Evolutionary conservation across 2,113 vertebrate genomes (phyloP).

Genomic region (Sinocyclocheilus grahami): DNA sequence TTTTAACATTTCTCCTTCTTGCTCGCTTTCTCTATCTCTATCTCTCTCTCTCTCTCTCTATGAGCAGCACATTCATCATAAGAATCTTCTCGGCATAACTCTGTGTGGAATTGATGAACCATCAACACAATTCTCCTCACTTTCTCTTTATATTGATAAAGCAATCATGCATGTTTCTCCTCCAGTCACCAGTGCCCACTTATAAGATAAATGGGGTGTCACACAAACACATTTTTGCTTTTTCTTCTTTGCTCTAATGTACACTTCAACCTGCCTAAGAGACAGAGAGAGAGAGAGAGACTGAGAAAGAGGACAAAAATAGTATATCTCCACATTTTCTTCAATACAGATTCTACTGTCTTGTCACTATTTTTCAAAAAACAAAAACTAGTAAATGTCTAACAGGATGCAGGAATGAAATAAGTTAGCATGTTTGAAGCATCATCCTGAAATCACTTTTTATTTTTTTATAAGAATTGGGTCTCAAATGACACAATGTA

Average conservation of each 20-base stretch:
- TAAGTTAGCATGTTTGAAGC: no score
- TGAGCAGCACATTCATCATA: constrained; percentile 68
- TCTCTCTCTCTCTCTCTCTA: constrained; percentile 7
- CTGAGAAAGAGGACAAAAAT: not conserved
- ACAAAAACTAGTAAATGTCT: not conserved
- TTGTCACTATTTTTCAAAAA: not conserved
- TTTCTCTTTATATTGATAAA: constrained; percentile 71
- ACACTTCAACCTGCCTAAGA: not conserved
- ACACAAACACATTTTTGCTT: constrained; percentile 42
- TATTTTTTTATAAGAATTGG: no score
- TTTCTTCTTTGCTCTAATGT: constrained; percentile 33
- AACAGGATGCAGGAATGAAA: not conserved
- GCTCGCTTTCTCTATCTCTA: not conserved
- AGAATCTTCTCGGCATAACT: constrained; percentile 49
- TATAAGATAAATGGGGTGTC: constrained; percentile 67
- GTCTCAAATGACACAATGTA: no score
- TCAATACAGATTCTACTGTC: not conserved
- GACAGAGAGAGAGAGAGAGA: constrained; percentile 5
- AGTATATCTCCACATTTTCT: not conserved
- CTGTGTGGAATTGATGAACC: constrained; percentile 65
- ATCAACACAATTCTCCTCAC: constrained; percentile 65
- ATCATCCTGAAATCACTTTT: not conserved
- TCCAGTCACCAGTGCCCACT: constrained; percentile 49
- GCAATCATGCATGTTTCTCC: constrained; percentile 66
- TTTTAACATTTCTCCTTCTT: constrained; percentile 29